Evolutionary conservation across 1,140 invertebrate genomes (phyloP), one percentile per base, ranked within the genome.

Genomic region (Coptotermes formosanus): DNA sequence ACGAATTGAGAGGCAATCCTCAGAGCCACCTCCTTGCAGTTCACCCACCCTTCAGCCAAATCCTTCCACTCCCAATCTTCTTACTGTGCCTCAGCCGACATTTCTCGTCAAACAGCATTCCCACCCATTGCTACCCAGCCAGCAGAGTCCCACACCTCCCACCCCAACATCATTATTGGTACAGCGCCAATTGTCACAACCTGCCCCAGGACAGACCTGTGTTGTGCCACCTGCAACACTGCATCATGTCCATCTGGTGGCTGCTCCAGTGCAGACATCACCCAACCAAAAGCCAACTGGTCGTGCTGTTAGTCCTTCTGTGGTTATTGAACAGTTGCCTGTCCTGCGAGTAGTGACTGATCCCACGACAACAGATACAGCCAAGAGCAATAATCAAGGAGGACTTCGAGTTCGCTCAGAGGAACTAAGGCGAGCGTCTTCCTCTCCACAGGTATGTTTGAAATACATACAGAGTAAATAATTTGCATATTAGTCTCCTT

Each of bases 41-140:
- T 85, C 87, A 89, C 16, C 88, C 89, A n/a, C 88, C 89, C 64
- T 30, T 82, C 90, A 92, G 59, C 89, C 7, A 30, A 75, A 75
- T 30, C 64, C 89, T 59, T 4, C 82, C 32, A 81, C 59, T 38
- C 38, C 59, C 7, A 93, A 94, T 88, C 90, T 94, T 85, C 89
- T 94, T 45, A 90, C 92, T 82, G 94, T 94, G 82, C 94, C 94
- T 59, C 92, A 92, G 82, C 90, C 91, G 9, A 90, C 91, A 14
- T 93, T 92, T 88, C 89, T 95, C 84, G 92, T 93, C 23, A 95
- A 95, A 88, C 94, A 95, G 88, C 93, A 94, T 88, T 95, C 94
- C 14, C 94, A 94, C 90, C 94, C 94, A 6, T 87, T 94, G 69
- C 88, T 94, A 86, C 92, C 93, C 14, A 93, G 91, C 88, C 93